Base-by-base conservation (phyloP, 2,113 vertebrate genomes). In the Tenebrosternarchus preto region DNA sequence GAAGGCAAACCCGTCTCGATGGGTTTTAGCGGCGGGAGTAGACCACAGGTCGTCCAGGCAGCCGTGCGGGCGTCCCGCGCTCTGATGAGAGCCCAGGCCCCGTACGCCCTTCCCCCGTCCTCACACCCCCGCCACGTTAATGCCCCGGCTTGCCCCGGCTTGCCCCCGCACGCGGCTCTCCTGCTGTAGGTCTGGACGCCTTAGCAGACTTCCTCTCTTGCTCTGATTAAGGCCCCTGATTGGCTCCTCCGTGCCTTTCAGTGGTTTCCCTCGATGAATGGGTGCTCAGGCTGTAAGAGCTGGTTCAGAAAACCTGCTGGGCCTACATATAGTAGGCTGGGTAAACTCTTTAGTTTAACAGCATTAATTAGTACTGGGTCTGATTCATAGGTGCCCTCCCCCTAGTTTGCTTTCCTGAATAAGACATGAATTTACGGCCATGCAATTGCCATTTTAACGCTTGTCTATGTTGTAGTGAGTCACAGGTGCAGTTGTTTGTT, bases 141-240 rank as follows among this genome's bases (percentile, higher is more conserved):
- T 6, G 33, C 33, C 2, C 33, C 33, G n/a, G n/a, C n/a, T n/a
- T 9, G 36, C n/a, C 46, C 50, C 57, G 31, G 20, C 50, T 59
- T 24, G 63, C 50, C 60, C 36, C 20, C 55, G 83, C 76, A 83
- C 72, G 70, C 68, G 70, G 73, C 31, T 79, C 87, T 89, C 89
- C 85, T 76, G 85, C 84, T 79, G 85, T 82, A 84, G 82, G 74
- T 86, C 82, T 88, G 12, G 11, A 22, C 56, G 64, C 88, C 83
- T 88, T 91, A 91, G 90, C 90, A 90, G 84, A 83, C 80, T 71
- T 86, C 88, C 89, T 88, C 71, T 89, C 84, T 84, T 85, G 91
- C 88, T 88, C 90, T 88, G 90, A 91, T 91, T 92, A 92, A 91
- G 77, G 76, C 76, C 76, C 61, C 82, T 77, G 80, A 25, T n/a